These are phyloP conservation scores for Catagonus wagneri DNA, from an alignment of 2,113 vertebrate genomes.

Conservation along the genomic window DNA sequence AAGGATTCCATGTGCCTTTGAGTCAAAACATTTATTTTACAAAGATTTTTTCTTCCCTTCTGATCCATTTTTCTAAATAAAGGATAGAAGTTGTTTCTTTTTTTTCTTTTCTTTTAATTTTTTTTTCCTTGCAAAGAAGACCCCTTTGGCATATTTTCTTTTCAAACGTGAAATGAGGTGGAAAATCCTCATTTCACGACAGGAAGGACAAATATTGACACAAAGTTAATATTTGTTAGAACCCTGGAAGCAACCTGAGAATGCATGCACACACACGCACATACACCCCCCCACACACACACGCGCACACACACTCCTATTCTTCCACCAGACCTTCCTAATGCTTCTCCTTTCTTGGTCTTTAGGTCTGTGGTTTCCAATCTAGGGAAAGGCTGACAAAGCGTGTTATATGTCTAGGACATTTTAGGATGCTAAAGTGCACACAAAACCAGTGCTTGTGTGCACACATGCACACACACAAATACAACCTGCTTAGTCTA, in stretches of 20 bases:
- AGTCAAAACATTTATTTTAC: constrained; percentile 88
- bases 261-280: not conserved
- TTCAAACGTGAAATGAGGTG: constrained; percentile 92
- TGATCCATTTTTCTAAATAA: constrained; percentile 88
- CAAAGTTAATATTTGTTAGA: constrained; percentile 89
- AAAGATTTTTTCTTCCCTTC: constrained; percentile 75
- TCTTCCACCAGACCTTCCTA: not conserved
- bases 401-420: not conserved
- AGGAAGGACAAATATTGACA: constrained; percentile 92
- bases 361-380: not conserved
- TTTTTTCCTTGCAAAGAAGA: constrained; percentile 82
- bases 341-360: not conserved
- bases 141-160: constrained; percentile 88
- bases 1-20: constrained; percentile 85
- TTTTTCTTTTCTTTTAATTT: constrained; percentile 54
- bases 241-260: constrained; percentile 86
- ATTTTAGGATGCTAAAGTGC: constrained; percentile 26
- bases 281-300: not conserved
- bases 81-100: constrained; percentile 79
- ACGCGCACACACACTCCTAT: not conserved
- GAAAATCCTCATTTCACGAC: constrained; percentile 92
- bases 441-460: not conserved
- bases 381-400: not conserved
- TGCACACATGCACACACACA: not conserved
- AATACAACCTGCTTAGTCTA: constrained; percentile 76